phyloP scores from a whole-genome alignment of 2,113 vertebrate genomes.

The Myotis yumanensis region DNA sequence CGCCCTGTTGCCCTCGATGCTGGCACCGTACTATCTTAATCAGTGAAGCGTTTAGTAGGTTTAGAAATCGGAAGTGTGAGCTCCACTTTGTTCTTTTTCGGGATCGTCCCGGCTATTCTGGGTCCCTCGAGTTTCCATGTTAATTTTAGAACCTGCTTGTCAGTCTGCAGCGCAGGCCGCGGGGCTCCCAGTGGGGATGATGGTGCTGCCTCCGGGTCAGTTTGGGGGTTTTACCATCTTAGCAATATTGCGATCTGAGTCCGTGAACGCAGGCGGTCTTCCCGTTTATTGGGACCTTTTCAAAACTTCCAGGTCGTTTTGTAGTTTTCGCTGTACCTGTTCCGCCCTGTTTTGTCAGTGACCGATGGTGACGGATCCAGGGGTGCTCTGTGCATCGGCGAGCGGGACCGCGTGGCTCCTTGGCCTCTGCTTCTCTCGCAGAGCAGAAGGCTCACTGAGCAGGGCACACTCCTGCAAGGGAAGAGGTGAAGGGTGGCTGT shows the following conservation, averaged over 20 bases:
- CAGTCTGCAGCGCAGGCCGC: neutral
- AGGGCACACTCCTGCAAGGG: rapidly evolving
- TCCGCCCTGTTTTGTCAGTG: neutral
- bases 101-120: neutral
- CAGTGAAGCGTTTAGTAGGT: neutral
- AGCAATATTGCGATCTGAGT: rapidly evolving
- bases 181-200: neutral
- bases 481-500: rapidly evolving
- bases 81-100: neutral
- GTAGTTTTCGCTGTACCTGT: too few relatives aligned
- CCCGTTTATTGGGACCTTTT: neutral
- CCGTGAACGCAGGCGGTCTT: neutral
- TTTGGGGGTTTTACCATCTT: rapidly evolving
- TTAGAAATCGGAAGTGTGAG: neutral
- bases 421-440: neutral
- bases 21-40: rapidly evolving
- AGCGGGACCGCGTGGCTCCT: rapidly evolving
- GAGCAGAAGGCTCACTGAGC: neutral
- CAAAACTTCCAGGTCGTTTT: neutral
- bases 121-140: neutral
- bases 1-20: rapidly evolving
- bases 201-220: rapidly evolving
- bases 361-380: neutral
- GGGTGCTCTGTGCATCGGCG: rapidly evolving
- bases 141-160: neutral